Base-by-base conservation (phyloP, 2,113 vertebrate species). In the Tringa solitaria region DNA sequence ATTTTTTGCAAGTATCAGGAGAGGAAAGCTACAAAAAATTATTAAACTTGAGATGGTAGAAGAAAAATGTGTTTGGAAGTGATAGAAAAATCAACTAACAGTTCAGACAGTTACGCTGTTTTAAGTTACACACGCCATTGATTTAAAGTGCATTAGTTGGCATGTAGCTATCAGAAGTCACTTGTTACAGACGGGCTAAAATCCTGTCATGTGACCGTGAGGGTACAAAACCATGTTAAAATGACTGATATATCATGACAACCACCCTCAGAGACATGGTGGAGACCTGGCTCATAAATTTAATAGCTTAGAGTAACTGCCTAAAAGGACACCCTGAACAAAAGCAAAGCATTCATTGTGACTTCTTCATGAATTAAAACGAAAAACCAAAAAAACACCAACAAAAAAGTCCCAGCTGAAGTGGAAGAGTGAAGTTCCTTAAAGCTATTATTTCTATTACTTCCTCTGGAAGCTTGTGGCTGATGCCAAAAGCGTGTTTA, bases 71-170 rank as follows among this genome's bases (percentile, higher is more conserved):
- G 11, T 57, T 87, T 50, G 12, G 41, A 92, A 59, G 11, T 23
- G 19, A 67, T 10, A 78, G 73, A 93, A 95, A 72, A 86, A 88
- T 76, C 35, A 91, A 59, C 20, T 75, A 91, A 54, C 15, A 75
- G 43, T 82, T 33, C 37, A 76, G 61, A 14, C 24, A 93, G 30
- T 70, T 76, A 92, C 83, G 37, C 10, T 84, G 46, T 50, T 93
- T 83, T 41, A 72, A 61, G 60, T 98, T 98, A 97, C 94, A 97
- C 50, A 93, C 91, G 30, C 78, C 77, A 93, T 69, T 74, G 82
- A 91, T 94, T 96, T 39, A 90, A 96, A 97, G 63, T 91, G 75
- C 95, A 84, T 96, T 90, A 59, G 46, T 37, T 98, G 97, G 92
- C 95, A 87, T 65, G 83, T 48, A 93, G 84, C 91, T 85, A 57